Evolutionary conservation across 2,113 vertebrate genomes (phyloP).

Genomic region (Saguinus imperator): DNA sequence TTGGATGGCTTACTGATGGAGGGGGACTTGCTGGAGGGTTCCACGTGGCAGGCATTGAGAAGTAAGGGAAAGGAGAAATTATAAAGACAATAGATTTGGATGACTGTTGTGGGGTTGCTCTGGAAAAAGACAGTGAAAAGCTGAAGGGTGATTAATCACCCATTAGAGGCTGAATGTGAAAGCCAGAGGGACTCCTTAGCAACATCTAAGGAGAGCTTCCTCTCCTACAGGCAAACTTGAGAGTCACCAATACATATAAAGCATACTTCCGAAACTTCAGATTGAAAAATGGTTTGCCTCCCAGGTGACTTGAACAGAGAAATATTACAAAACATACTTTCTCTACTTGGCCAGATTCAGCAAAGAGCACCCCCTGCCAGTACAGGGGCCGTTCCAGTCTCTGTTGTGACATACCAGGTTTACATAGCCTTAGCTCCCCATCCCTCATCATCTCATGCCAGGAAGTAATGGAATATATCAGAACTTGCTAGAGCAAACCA

Average conservation of each 20-base stretch:
- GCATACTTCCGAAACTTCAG: not conserved
- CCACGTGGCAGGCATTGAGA: not conserved
- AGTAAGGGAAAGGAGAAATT: not conserved
- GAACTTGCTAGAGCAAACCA: conserved; percentile 37
- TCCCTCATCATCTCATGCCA: not conserved
- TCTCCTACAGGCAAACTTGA: not conserved
- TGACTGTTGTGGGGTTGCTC: not conserved
- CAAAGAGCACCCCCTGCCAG: not conserved
- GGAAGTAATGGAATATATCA: not conserved
- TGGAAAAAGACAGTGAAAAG: not conserved
- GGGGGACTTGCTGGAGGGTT: not conserved
- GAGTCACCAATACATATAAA: not conserved
- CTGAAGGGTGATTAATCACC: not conserved
- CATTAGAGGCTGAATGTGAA: not conserved
- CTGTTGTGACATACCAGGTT: not conserved
- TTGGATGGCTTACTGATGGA: not conserved
- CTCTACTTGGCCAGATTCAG: not conserved
- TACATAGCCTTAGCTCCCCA: not conserved
- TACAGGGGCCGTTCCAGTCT: not conserved
- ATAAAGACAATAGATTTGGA: not conserved
- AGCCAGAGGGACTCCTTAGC: not conserved
- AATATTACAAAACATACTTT: not conserved
- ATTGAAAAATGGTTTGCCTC: too few relatives aligned
- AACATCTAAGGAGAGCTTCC: not conserved
- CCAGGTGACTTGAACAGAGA: not conserved